phyloP scores from a whole-genome alignment of 2,113 vertebrate genomes.

The Prunella himalayana region DNA sequence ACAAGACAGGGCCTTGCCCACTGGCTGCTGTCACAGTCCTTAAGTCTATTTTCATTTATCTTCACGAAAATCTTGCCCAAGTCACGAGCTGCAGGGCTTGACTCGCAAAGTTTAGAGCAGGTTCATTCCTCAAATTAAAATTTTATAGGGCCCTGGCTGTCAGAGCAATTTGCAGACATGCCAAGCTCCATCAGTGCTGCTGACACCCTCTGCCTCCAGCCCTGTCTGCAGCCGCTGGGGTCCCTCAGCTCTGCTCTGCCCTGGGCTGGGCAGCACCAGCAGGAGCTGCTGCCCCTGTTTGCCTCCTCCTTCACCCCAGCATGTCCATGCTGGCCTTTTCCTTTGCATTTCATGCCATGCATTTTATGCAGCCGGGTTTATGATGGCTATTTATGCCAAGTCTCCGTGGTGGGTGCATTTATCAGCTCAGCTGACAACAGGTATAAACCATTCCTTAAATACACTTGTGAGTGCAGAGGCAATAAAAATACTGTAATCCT shows the following conservation, averaged over 20 bases:
- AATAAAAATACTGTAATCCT: not conserved
- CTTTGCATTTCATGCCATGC: fast-evolving
- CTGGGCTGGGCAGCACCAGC: not conserved
- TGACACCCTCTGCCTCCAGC: not conserved
- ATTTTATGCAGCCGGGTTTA: not conserved
- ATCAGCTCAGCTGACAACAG: not conserved
- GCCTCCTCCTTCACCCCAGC: not conserved
- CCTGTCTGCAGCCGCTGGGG: fast-evolving
- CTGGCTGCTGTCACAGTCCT: not conserved
- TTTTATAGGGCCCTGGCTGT: not conserved
- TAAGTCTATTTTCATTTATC: not conserved
- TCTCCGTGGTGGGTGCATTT: not conserved
- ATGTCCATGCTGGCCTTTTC: fast-evolving
- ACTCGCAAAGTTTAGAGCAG: not conserved
- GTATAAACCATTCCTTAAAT: not conserved
- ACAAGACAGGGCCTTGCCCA: not conserved
- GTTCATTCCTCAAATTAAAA: slow-evolving; percentile 30
- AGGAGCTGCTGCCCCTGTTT: fast-evolving
- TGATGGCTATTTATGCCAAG: not conserved
- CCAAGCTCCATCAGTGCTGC: not conserved
- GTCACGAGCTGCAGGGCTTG: not conserved
- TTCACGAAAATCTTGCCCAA: not conserved
- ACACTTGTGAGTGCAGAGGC: not conserved
- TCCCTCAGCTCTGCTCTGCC: not conserved
- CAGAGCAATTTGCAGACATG: not conserved